These are phyloP conservation scores for Orthosia cruda DNA, from an alignment of 2,888 invertebrate genomes.

Conservation along the genomic window DNA sequence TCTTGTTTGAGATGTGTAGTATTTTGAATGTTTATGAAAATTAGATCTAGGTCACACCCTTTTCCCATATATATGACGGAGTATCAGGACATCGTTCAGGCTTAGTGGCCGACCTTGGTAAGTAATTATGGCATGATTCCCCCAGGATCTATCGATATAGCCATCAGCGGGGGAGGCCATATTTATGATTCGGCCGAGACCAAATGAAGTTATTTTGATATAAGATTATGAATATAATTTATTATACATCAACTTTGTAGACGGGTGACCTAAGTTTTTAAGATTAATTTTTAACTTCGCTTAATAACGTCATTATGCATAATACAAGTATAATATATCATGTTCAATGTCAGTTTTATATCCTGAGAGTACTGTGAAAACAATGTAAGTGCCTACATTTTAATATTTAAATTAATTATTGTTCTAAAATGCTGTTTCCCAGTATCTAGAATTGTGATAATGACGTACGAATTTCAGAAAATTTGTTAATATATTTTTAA, in stretches of 20 bases:
- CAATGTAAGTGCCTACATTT: conserved; percentile 30
- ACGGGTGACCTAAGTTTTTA: neutral
- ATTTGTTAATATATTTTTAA: conserved; percentile 42
- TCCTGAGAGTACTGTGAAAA: conserved; percentile 29
- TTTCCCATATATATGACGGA: conserved; percentile 17
- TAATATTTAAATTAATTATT: conserved; percentile 34
- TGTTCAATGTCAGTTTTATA: conserved; percentile 12
- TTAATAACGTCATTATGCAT: neutral
- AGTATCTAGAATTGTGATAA: conserved; percentile 31
- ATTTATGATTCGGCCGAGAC: conserved; percentile 6
- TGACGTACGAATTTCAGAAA: conserved; percentile 33
- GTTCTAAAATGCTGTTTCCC: conserved; percentile 26
- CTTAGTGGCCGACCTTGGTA: neutral
- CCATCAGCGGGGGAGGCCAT: conserved; percentile 35
- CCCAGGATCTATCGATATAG: conserved; percentile 51
- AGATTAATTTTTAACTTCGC: conserved; percentile 1
- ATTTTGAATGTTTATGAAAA: neutral
- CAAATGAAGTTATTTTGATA: conserved; percentile 10
- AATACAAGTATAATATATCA: conserved; percentile 12
- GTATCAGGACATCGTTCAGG: neutral
- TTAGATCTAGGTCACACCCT: conserved; percentile 19
- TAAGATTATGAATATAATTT: conserved; percentile 19
- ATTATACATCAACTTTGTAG: neutral
- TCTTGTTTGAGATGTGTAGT: neutral
- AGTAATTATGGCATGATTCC: conserved; percentile 42